phyloP scores from a whole-genome alignment of 1,140 invertebrate genomes.

The Pseudomyrmex sp. region DNA sequence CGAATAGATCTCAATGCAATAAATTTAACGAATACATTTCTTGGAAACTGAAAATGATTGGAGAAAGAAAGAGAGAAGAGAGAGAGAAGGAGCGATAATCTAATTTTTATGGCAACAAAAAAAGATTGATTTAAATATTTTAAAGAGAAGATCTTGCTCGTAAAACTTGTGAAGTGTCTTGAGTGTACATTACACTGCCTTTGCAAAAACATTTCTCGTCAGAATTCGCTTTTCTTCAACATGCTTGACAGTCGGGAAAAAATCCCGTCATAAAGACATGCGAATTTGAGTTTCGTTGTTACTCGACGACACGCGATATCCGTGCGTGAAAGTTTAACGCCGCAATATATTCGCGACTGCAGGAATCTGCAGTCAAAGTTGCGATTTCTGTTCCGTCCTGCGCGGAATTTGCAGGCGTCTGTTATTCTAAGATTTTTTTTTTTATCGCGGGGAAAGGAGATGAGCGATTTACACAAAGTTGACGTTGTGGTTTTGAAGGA shows the following conservation, averaged over 20 bases:
- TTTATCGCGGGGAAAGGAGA: too few species aligned
- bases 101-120: too few species aligned
- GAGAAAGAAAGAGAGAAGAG: not conserved
- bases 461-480: not conserved
- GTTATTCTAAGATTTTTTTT: not conserved
- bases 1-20: not conserved
- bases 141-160: not conserved
- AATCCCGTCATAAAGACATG: conserved; percentile 15
- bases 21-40: not conserved
- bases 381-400: conserved; percentile 47
- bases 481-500: conserved; percentile 52
- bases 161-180: conserved; percentile 32
- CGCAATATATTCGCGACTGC: conserved; percentile 63
- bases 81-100: not conserved
- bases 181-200: not conserved
- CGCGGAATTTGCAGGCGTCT: not conserved
- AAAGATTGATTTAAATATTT: too few species aligned
- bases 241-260: conserved; percentile 34
- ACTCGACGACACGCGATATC: conserved; percentile 54
- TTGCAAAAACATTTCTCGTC: conserved; percentile 29
- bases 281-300: conserved; percentile 34
- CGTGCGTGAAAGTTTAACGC: conserved; percentile 47
- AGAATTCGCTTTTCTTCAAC: not conserved
- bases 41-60: not conserved
- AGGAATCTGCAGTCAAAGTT: conserved; percentile 60